phyloP scores from a whole-genome alignment of 2,888 invertebrate species.

The Sphaerophoria rueppellii region DNA sequence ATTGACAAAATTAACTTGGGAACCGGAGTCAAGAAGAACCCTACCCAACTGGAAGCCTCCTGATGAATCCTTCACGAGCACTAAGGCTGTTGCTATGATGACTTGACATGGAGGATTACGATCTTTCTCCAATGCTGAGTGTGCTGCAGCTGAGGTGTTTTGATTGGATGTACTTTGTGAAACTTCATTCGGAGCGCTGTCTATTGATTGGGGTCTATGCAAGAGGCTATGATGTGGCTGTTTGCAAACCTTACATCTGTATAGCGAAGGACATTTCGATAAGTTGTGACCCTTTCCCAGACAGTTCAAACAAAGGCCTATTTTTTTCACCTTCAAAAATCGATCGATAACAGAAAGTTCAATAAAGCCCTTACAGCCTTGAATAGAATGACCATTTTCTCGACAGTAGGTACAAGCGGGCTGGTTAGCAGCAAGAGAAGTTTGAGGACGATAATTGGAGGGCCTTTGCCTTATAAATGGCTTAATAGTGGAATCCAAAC shows the following conservation, averaged over 20 bases:
- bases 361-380: not conserved
- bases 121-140: not conserved
- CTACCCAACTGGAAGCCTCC: slow-evolving; percentile 20
- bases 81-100: not conserved
- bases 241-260: not conserved
- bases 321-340: not conserved
- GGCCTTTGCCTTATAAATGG: too few species aligned
- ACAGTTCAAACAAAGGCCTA: not conserved
- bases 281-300: not conserved
- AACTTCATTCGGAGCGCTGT: not conserved
- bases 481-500: not conserved
- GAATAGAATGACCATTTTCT: not conserved
- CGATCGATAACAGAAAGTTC: not conserved
- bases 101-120: not conserved
- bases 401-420: not conserved
- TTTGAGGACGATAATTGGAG: not conserved
- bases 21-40: slow-evolving; percentile 24
- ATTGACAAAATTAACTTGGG: slow-evolving; percentile 13
- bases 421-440: not conserved
- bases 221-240: not conserved
- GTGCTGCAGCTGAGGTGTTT: not conserved
- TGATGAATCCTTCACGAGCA: slow-evolving; percentile 6
- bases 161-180: not conserved
- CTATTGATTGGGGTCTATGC: not conserved
- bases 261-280: not conserved